Percentiles rank a stretch among this genome's conserved stretches.
Evolutionary conservation across 2,113 vertebrate genomes (phyloP).

Genomic region (Cyrtonyx montezumae): DNA sequence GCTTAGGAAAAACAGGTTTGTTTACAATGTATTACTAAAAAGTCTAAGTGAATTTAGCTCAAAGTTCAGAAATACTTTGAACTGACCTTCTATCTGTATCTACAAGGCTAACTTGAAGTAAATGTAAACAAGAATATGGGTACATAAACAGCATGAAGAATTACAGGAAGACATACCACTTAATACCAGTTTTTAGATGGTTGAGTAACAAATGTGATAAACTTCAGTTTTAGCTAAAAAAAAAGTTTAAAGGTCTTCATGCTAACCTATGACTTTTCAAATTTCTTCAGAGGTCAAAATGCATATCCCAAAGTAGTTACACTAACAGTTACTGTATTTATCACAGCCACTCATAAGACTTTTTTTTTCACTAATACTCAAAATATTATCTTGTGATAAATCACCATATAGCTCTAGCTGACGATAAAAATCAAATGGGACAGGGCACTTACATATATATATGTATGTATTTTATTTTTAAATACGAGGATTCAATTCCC

Average conservation of each 20-base stretch:
- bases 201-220: conserved; percentile 19
- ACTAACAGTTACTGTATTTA: neutral
- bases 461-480: too few relatives aligned
- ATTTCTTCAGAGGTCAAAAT: conserved; percentile 13
- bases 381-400: conserved; percentile 36
- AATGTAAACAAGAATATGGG: neutral
- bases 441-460: too few relatives aligned
- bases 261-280: conserved; percentile 25
- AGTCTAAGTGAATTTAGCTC: neutral
- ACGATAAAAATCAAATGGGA: conserved; percentile 64
- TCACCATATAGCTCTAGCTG: neutral
- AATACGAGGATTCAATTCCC: conserved; percentile 61
- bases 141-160: neutral
- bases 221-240: conserved; percentile 34
- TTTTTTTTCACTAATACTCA: conserved; percentile 21
- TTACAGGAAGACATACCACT: neutral
- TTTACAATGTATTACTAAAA: neutral
- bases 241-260: conserved; percentile 16
- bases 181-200: conserved; percentile 2
- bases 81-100: neutral
- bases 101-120: neutral
- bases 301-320: neutral
- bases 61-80: neutral
- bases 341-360: neutral
- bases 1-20: neutral